Percentiles rank a stretch among this genome's conserved stretches.
Evolutionary conservation across 2,888 invertebrate species (phyloP).

Genomic region (Brachylomia viminalis): DNA sequence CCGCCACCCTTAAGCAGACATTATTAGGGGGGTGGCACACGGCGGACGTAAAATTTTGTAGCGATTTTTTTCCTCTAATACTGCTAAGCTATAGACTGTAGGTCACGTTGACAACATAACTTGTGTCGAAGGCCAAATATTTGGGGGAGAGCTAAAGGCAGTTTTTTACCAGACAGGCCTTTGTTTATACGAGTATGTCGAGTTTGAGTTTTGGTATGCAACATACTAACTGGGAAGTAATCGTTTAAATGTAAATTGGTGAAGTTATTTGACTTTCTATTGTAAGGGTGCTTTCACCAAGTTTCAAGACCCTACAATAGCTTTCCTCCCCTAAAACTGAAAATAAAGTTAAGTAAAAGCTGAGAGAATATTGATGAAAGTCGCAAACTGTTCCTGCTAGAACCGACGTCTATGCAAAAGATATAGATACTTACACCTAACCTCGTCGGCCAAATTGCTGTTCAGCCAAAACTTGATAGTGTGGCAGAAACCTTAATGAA

Average conservation of each 20-base stretch:
- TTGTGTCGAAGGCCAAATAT: slow-evolving; percentile 75
- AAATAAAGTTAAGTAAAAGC: slow-evolving; percentile 18
- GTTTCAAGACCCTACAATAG: not conserved
- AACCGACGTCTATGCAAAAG: slow-evolving; percentile 4
- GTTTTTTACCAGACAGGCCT: slow-evolving; percentile 55
- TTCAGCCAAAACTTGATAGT: slow-evolving; percentile 61
- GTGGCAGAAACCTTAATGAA: slow-evolving; percentile 58
- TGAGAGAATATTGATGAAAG: slow-evolving; percentile 25
- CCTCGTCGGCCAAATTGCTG: slow-evolving; percentile 56
- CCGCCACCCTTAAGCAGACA: slow-evolving; percentile 90
- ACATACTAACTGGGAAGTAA: slow-evolving; percentile 33
- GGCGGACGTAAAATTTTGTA: slow-evolving; percentile 88
- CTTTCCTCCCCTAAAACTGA: not conserved
- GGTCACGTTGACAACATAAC: slow-evolving; percentile 85
- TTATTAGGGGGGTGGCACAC: slow-evolving; percentile 88
- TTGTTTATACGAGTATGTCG: slow-evolving; percentile 53
- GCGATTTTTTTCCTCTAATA: slow-evolving; percentile 86
- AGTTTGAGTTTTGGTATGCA: slow-evolving; percentile 56
- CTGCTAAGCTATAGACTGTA: slow-evolving; percentile 81
- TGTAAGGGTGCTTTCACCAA: not conserved
- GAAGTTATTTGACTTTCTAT: slow-evolving; percentile 24
- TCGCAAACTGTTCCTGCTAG: slow-evolving; percentile 6
- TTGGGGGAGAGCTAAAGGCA: slow-evolving; percentile 70
- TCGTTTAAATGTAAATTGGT: slow-evolving; percentile 52
- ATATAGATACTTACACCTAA: slow-evolving; percentile 42